Conservation (phyloP, 2,888 invertebrate species). For the Sclerodermus sp. region DNA sequence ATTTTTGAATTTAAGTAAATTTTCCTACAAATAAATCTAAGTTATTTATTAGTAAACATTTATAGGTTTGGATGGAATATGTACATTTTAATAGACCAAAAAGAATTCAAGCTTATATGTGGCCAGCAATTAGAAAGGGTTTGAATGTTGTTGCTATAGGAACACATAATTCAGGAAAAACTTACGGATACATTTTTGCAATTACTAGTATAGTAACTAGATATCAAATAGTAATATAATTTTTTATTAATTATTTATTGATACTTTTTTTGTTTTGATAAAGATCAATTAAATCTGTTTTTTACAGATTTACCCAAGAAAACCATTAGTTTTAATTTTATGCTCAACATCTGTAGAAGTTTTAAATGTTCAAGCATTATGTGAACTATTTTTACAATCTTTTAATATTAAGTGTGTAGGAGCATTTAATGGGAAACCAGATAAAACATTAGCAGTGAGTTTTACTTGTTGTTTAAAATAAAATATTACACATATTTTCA, state of each 20-base stretch:
- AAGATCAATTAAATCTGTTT: neutral
- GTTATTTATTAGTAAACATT: neutral
- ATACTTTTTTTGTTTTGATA: neutral
- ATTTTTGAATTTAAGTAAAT: constrained; percentile 1
- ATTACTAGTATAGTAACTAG: constrained; percentile 63
- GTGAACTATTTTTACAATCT: constrained; percentile 25
- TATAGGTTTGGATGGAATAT: constrained; percentile 20
- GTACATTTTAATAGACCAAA: constrained; percentile 18
- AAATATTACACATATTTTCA: neutral
- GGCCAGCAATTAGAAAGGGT: constrained; percentile 70
- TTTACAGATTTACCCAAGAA: constrained; percentile 54
- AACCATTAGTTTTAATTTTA: constrained; percentile 69
- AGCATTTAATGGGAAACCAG: constrained; percentile 41
- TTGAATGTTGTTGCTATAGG: constrained; percentile 69
- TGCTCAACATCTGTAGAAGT: constrained; percentile 60
- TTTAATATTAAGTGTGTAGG: constrained; percentile 35
- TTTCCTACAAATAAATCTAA: neutral
- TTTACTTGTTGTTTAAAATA: neutral
- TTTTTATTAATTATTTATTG: too few relatives aligned
- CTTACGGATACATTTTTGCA: constrained; percentile 71
- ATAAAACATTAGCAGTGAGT: constrained; percentile 43
- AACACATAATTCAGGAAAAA: constrained; percentile 67
- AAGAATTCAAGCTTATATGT: constrained; percentile 68
- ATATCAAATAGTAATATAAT: too few relatives aligned
- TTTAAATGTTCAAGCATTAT: constrained; percentile 29